Conservation (phyloP, 2,113 vertebrate genomes). For the Caranx melampygus region DNA sequence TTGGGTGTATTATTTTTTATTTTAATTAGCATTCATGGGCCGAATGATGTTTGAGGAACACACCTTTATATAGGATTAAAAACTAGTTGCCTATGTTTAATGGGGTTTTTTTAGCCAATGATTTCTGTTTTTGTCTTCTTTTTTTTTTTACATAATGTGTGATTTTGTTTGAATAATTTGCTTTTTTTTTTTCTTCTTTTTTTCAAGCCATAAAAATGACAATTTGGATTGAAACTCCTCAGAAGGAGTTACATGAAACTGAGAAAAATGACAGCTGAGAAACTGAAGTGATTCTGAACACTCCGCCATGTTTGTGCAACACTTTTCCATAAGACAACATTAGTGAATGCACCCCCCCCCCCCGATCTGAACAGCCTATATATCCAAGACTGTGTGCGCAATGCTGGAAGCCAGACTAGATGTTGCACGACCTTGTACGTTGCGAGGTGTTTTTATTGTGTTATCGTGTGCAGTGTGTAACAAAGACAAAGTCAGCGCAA, state of each 20-base stretch:
- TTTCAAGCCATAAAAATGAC: neutral
- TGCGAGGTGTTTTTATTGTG: slow-evolving; percentile 72
- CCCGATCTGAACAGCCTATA: slow-evolving; percentile 39
- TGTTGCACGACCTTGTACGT: slow-evolving; percentile 79
- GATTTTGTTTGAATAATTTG: neutral
- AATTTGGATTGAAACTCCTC: slow-evolving; percentile 46
- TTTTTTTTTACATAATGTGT: neutral
- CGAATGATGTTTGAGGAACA: slow-evolving; percentile 12
- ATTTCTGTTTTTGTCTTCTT: neutral
- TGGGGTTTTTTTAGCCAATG: neutral
- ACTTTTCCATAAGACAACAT: slow-evolving; percentile 42
- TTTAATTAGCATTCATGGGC: slow-evolving; percentile 18
- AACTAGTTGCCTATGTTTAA: slow-evolving; percentile 34
- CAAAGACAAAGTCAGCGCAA: slow-evolving; percentile 70
- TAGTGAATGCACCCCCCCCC: slow-evolving; percentile 35
- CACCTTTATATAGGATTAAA: slow-evolving; percentile 6
- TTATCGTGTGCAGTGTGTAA: slow-evolving; percentile 78
- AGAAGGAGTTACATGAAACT: neutral
- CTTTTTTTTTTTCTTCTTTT: neutral
- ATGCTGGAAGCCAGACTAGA: slow-evolving; percentile 63
- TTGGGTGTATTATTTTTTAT: slow-evolving; percentile 19
- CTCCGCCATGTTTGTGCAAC: slow-evolving; percentile 51
- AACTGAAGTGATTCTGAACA: slow-evolving; percentile 16
- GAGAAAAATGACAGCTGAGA: slow-evolving; percentile 10
- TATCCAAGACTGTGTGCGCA: slow-evolving; percentile 45